These are phyloP conservation scores for Chelon auratus DNA, from an alignment of 2,797 vertebrate species.

Conservation along the genomic window DNA sequence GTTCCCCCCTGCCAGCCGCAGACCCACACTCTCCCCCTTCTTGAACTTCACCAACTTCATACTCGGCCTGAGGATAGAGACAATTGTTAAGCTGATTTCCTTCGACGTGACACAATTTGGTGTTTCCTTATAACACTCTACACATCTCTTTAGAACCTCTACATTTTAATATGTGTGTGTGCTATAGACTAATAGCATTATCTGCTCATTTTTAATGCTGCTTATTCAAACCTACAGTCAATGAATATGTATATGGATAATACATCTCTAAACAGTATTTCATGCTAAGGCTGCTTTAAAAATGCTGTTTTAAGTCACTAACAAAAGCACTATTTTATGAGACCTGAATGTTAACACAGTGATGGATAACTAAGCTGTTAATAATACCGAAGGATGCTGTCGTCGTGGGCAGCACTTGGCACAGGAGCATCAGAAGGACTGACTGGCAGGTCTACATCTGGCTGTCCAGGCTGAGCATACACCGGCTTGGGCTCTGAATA, in stretches of 20 bases:
- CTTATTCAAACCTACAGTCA: conserved; percentile 17
- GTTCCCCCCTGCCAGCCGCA: conserved; percentile 97
- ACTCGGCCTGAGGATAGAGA: conserved; percentile 85
- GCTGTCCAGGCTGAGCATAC: conserved; percentile 97
- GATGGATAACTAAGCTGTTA: neutral
- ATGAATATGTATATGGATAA: neutral
- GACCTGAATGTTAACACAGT: neutral
- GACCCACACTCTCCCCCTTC: conserved; percentile 98
- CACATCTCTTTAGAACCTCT: neutral
- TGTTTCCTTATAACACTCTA: conserved; percentile 19
- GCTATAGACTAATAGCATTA: neutral
- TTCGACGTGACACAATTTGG: conserved; percentile 15
- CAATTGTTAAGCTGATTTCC: conserved; percentile 17
- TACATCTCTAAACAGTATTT: no score
- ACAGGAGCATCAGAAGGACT: conserved; percentile 96
- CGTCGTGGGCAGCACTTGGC: conserved; percentile 93
- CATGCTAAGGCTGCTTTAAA: no score
- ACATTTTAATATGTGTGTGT: neutral
- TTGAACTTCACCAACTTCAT: conserved; percentile 99
- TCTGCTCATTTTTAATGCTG: neutral
- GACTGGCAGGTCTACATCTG: conserved; percentile 97
- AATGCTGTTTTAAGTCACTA: neutral
- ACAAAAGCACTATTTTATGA: conserved; percentile 5
- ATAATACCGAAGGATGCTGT: conserved; percentile 92
- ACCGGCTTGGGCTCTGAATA: conserved; percentile 95